Base-by-base conservation (phyloP, 2,888 invertebrate species). In the Nowickia ferox region DNA sequence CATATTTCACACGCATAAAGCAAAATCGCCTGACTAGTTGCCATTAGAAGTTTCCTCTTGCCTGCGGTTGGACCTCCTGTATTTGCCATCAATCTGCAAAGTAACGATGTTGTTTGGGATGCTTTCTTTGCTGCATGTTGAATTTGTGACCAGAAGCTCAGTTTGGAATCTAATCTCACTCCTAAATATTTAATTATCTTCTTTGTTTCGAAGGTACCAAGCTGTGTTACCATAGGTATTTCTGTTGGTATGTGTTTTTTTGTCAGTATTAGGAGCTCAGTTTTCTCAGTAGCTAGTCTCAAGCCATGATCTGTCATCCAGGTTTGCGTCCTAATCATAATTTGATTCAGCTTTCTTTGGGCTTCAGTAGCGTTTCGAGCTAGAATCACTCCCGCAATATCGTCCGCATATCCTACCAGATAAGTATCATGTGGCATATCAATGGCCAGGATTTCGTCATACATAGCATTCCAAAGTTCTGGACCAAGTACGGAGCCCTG, bases 71-170 rank as follows among this genome's bases (percentile, higher is more conserved):
- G 53, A 2, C 40, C 69, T 10, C 57, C 57, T 9, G 22, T 15
- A 2, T 71, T 71, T 2, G 71, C 57, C 57, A 71, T 71, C 6
- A 71, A 57, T 57, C 71, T 10, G 57, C 44, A 13, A 9, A 40
- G 19, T 22, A 57, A 44, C 30, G 71, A 1, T 17, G 55, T 53
- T 55, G 53, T 42, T 19, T 40, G 38, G 1, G 69, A 42, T 4
- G 55, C 55, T 22, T 71, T 57, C 3, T 6, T 1, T 0, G 57
- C 44, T 1, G 44, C 48, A 44, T 71, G 44, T 57, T 71, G 13
- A 1, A 57, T 55, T 19, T 71, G 71, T 10, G 9, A 10, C 13
- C 13, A n/a, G 17, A 19, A 74, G 1, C 19, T 63, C 9, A 74
- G 63, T 19, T 63, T 74, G 5, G 74, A 19, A 13, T 63, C 40